phyloP scores from a whole-genome alignment of 2,113 vertebrate genomes.

The Cheilinus undulatus region DNA sequence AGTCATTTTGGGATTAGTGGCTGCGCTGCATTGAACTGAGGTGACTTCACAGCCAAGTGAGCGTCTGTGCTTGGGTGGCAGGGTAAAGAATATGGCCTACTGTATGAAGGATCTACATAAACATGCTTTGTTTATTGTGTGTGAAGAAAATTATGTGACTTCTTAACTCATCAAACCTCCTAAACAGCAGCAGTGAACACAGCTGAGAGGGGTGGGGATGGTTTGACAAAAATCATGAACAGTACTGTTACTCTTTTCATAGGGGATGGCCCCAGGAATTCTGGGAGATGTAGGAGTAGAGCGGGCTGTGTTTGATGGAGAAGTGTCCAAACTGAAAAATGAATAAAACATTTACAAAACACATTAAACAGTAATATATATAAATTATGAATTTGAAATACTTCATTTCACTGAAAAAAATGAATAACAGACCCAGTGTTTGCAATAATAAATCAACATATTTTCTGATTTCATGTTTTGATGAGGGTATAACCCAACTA shows the following conservation, averaged over 20 bases:
- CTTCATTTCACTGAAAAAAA: too few relatives aligned
- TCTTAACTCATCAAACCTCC: slow-evolving; percentile 3
- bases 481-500: too few relatives aligned
- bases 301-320: too few relatives aligned
- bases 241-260: neutral
- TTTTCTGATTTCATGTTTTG: too few relatives aligned
- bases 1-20: slow-evolving; percentile 78
- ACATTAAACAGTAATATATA: too few relatives aligned
- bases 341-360: too few relatives aligned
- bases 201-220: neutral
- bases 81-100: slow-evolving; percentile 40
- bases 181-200: neutral
- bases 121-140: slow-evolving; percentile 35
- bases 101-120: slow-evolving; percentile 16
- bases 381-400: too few relatives aligned
- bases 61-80: slow-evolving; percentile 39
- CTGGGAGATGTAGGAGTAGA: slow-evolving; percentile 19
- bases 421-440: too few relatives aligned
- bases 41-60: slow-evolving; percentile 32
- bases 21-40: slow-evolving; percentile 57
- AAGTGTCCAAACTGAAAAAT: too few relatives aligned
- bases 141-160: slow-evolving; percentile 7
- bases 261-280: neutral
- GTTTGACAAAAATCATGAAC: neutral
- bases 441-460: too few relatives aligned